Percentiles rank a stretch among this genome's conserved stretches.
These are phyloP conservation scores for Platysternon megacephalum DNA, from an alignment of 2,113 vertebrate genomes.

Conservation along the genomic window DNA sequence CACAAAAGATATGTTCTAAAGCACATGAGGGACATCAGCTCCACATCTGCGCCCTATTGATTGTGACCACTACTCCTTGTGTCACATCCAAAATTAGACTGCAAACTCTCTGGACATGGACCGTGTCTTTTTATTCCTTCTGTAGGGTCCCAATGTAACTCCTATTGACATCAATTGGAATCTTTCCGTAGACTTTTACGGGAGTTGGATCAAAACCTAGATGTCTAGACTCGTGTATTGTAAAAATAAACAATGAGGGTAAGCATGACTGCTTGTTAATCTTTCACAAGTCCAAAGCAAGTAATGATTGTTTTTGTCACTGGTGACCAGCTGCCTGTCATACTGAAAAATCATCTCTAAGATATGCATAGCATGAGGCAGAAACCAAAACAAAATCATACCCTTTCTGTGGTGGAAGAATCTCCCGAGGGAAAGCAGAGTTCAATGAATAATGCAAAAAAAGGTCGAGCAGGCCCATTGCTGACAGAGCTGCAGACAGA, in stretches of 20 bases:
- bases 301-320: background rate
- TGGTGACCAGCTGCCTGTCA: background rate
- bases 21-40: background rate
- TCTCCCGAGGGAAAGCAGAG: background rate
- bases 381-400: background rate
- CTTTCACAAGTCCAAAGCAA: background rate
- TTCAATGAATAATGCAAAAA: background rate
- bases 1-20: background rate
- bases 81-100: background rate
- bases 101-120: background rate
- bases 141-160: background rate
- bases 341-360: background rate
- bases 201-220: background rate
- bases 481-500: background rate
- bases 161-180: background rate
- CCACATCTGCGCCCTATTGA: background rate
- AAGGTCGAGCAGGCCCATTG: background rate
- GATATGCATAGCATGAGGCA: background rate
- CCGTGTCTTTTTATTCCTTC: background rate
- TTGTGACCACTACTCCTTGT: background rate
- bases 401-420: background rate
- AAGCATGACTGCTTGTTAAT: background rate
- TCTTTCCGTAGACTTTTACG: background rate
- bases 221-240: background rate
- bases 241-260: background rate